phyloP scores from a whole-genome alignment of 2,113 vertebrate genomes.

The Vulpes lagopus region DNA sequence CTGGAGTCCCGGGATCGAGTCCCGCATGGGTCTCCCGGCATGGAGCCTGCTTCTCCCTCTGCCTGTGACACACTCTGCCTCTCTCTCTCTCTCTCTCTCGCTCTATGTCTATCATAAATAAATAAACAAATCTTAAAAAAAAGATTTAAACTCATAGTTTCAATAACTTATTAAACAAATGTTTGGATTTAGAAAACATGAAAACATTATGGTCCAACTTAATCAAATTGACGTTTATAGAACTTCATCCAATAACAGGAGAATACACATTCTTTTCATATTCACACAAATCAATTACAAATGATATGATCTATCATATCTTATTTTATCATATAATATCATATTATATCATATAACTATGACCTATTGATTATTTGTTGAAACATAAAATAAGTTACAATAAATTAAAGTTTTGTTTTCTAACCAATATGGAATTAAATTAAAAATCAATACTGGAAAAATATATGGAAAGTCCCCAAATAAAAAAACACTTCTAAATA shows the following conservation, averaged over 20 bases:
- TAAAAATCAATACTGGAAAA: not conserved
- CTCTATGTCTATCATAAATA: too few species aligned
- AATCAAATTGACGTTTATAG: not conserved
- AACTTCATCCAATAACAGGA: not conserved
- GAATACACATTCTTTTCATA: not conserved
- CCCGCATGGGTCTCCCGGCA: too few species aligned
- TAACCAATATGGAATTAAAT: not conserved
- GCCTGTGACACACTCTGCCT: too few species aligned
- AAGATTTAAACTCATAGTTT: not conserved
- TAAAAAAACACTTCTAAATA: not conserved
- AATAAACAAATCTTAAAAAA: too few species aligned
- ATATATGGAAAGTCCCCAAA: not conserved
- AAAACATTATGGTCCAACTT: not conserved
- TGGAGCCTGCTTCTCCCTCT: too few species aligned
- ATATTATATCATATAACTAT: not conserved
- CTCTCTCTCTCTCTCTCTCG: too few species aligned
- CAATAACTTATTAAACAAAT: not conserved
- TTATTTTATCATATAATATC: not conserved
- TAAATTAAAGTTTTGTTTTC: not conserved
- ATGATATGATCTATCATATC: not conserved
- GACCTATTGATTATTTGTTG: not conserved
- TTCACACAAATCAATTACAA: not conserved
- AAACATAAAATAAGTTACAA: not conserved
- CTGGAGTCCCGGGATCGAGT: too few species aligned
- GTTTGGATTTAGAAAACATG: not conserved